A percentile compares a stretch with the other conserved stretches of the same genome.
Conservation (phyloP, 2,113 vertebrate genomes). For the Malurus alboscapulatus region DNA sequence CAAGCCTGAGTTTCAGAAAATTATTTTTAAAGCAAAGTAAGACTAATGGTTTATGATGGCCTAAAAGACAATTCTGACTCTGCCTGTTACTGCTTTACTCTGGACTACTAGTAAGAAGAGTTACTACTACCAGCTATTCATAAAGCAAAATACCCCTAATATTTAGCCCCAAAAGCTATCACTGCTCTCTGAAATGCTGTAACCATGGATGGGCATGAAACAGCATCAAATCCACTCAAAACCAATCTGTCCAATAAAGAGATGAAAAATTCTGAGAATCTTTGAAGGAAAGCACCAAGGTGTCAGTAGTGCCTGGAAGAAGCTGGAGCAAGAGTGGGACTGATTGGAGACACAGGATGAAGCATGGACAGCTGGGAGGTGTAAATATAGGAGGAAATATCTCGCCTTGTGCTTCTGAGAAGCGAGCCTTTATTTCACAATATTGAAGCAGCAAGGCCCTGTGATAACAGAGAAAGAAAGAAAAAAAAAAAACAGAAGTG, state of each 20-base stretch:
- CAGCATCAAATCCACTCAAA: neutral
- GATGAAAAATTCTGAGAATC: neutral
- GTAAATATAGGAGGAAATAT: neutral
- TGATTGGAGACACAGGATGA: neutral
- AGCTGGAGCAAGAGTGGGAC: neutral
- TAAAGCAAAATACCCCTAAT: neutral
- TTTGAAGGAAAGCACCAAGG: neutral
- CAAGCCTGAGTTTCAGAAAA: neutral
- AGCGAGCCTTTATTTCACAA: neutral
- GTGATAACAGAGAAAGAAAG: neutral
- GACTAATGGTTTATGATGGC: neutral
- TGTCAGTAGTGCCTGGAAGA: neutral
- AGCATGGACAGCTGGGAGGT: neutral
- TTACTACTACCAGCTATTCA: neutral
- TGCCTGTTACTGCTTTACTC: neutral
- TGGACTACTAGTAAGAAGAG: neutral
- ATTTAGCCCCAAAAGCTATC: neutral
- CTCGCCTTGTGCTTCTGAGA: neutral
- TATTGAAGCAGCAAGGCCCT: neutral
- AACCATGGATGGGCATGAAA: neutral
- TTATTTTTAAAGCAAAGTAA: slow-evolving; percentile 12
- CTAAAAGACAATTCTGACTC: neutral
- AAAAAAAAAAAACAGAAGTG: neutral
- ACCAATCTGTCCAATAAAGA: neutral
- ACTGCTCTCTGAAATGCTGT: neutral